These are phyloP conservation scores for Troides aeacus DNA, from an alignment of 2,888 invertebrate species.

Conservation along the genomic window DNA sequence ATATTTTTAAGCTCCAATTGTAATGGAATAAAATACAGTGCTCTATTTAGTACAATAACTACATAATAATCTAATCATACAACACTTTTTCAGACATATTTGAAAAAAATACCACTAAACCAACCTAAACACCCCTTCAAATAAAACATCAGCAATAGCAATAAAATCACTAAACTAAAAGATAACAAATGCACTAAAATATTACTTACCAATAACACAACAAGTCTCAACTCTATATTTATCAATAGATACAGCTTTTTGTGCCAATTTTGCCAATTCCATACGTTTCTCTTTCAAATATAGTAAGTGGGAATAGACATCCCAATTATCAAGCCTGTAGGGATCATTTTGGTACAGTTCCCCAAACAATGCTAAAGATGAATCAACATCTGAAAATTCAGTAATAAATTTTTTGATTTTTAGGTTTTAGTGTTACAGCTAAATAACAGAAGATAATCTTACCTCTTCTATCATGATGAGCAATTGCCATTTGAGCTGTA, in stretches of 20 bases:
- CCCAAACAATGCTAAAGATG: conserved; percentile 91
- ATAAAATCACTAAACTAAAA: too few relatives aligned
- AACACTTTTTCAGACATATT: too few relatives aligned
- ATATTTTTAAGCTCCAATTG: too few relatives aligned
- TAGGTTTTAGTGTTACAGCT: too few relatives aligned
- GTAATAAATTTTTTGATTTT: too few relatives aligned
- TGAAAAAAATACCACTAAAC: too few relatives aligned
- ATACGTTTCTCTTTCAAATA: conserved; percentile 96
- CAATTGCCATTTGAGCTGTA: conserved; percentile 94
- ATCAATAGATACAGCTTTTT: conserved; percentile 95
- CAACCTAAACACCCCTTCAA: too few relatives aligned
- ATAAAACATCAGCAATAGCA: too few relatives aligned
- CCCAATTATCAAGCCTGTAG: conserved; percentile 96
- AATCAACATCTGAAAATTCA: conserved; percentile 86
- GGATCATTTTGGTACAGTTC: conserved; percentile 93
- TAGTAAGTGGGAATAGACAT: conserved; percentile 96
- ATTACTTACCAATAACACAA: conserved; percentile 92
- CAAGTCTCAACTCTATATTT: conserved; percentile 99
- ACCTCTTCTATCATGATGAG: conserved; percentile 95
- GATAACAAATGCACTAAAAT: neutral
- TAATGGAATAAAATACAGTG: too few relatives aligned
- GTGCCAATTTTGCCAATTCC: conserved; percentile 95
- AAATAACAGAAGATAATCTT: conserved; percentile 34
- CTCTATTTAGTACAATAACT: too few relatives aligned
- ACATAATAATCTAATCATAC: too few relatives aligned